Evolutionary conservation across 2,797 vertebrate genomes (phyloP).

Genomic region (Clamator glandarius): DNA sequence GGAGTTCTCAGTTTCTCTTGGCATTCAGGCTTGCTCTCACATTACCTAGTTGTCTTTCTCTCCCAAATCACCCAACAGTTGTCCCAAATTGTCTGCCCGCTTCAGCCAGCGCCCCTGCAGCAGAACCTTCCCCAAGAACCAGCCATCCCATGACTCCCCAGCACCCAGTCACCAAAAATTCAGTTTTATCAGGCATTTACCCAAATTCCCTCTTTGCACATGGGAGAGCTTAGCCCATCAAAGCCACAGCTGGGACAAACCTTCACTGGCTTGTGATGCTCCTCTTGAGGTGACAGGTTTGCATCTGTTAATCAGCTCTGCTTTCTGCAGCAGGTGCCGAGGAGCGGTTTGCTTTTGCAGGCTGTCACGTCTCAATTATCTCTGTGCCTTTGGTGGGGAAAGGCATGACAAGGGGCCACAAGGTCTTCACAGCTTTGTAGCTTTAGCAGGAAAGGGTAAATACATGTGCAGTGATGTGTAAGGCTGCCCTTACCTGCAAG

Average conservation of each 20-base stretch:
- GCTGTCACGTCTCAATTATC: slow-evolving; percentile 30
- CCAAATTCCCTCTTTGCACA: neutral
- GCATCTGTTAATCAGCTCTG: neutral
- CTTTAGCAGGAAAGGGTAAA: neutral
- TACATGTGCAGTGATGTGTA: fast-evolving
- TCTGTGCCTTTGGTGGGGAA: neutral
- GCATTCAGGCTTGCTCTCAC: neutral
- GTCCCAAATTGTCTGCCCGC: neutral
- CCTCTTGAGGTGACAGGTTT: neutral
- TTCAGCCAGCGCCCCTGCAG: neutral
- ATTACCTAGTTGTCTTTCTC: neutral
- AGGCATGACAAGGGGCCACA: neutral
- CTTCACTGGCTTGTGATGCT: fast-evolving
- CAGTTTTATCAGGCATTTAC: neutral
- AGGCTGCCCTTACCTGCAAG: neutral
- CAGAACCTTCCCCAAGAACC: neutral
- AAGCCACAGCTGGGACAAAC: neutral
- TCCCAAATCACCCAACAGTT: neutral
- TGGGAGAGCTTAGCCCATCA: fast-evolving
- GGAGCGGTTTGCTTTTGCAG: neutral
- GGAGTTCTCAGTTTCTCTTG: neutral
- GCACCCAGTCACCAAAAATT: neutral
- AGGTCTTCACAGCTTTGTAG: neutral
- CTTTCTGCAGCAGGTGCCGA: neutral
- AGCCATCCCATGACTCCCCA: neutral